Evolutionary conservation across 2,888 invertebrate genomes (phyloP).

Genomic region (Apodemia mormo): DNA sequence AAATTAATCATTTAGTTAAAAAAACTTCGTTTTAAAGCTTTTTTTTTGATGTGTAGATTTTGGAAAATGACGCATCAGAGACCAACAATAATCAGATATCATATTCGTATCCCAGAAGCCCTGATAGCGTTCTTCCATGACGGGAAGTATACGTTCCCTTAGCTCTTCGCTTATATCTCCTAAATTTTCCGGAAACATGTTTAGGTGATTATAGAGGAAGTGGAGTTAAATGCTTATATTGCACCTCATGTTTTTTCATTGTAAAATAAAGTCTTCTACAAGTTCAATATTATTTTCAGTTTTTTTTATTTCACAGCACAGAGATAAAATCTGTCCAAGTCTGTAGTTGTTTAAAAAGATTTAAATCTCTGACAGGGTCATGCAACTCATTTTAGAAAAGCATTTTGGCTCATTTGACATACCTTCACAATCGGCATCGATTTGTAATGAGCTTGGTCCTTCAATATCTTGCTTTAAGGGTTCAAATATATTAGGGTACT

Average conservation of each 20-base stretch:
- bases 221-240: constrained; percentile 25
- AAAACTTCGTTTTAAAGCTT: constrained; percentile 24
- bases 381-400: constrained; percentile 14
- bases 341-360: no score
- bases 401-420: constrained; percentile 20
- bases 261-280: not conserved
- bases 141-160: constrained; percentile 49
- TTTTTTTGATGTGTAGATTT: constrained; percentile 17
- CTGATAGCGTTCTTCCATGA: constrained; percentile 49
- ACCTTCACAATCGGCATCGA: constrained; percentile 24
- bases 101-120: constrained; percentile 43
- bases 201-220: constrained; percentile 27
- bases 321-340: no score
- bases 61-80: constrained; percentile 24
- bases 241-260: constrained; percentile 10
- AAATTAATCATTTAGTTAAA: constrained; percentile 22
- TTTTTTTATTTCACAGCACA: no score
- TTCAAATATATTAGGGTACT: constrained; percentile 25
- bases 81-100: constrained; percentile 37
- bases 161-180: constrained; percentile 48
- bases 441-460: constrained; percentile 22
- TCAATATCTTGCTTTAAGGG: constrained; percentile 20
- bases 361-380: no score
- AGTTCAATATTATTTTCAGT: no score
- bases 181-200: constrained; percentile 31